Evolutionary conservation across 2,113 vertebrate genomes (phyloP), one percentile per base, ranked within the genome.

Genomic region (Cyanoliseus patagonus): DNA sequence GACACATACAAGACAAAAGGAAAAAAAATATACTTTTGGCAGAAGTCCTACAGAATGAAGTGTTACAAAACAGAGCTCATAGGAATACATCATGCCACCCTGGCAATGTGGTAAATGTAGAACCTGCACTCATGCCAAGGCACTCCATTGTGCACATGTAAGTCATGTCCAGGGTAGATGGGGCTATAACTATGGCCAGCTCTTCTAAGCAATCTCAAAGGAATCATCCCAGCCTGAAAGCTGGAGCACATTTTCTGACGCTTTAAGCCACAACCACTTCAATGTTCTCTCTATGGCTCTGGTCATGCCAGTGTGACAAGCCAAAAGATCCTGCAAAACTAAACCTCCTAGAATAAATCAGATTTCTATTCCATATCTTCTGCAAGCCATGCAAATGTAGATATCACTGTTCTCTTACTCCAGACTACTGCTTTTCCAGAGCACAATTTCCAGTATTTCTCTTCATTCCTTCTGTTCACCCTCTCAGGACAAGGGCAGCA

Each of bases 81-180:
- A 57, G 37, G 31, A 92, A 39, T 11, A 20, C 41, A 30, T 4
- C 1, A 2, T 52, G 68, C 67, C 67, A 83, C 22, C 10, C 53
- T 59, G 68, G 37, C 28, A 66, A 42, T 0, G 6, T 57, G 53
- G 72, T 9, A 74, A 88, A 86, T 12, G 22, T 16, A 84, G 69
- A 83, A 66, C 28, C 61, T 37, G 16, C 39, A 17, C 24, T 30
- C 76, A 59, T 33, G 49, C 74, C 90, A 79, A 76, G n/a, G 57
- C n/a, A 30, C 13, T 68, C 46, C 74, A 81, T 3, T 0, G 0
- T 7, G 12, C 28, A 37, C 37, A 2, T 3, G 2, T 15, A 76
- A 86, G 46, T 24, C 49, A 27, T 42, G 31, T 52, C 68, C 42
- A 46, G 31, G 10, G 11, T 2, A 62, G 30, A 30, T 4, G 11